phyloP scores from a whole-genome alignment of 2,888 invertebrate genomes.

The Baronia brevicornis region DNA sequence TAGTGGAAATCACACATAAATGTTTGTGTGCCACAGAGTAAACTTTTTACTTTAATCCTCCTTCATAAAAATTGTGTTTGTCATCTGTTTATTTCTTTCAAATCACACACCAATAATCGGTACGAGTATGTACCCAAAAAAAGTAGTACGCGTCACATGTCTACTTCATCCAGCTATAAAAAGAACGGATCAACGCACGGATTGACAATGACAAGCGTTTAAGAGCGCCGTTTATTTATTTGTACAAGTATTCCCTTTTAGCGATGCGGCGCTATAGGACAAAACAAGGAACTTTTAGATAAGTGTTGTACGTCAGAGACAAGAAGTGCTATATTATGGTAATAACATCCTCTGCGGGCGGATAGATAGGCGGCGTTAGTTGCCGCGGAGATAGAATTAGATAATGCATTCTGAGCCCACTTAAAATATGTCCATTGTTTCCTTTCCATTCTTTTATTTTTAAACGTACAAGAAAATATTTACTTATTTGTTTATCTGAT shows the following conservation, averaged over 20 bases:
- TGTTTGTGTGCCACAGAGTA: too few relatives aligned
- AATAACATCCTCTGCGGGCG: conserved; percentile 51
- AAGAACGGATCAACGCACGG: conserved; percentile 55
- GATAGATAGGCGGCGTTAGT: conserved; percentile 38
- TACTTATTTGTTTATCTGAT: too few relatives aligned
- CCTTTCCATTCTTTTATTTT: too few relatives aligned
- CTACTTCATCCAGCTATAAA: conserved; percentile 44
- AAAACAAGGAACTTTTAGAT: conserved; percentile 68
- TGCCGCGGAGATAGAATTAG: conserved; percentile 58
- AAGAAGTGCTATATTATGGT: conserved; percentile 51
- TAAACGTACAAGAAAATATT: too few relatives aligned
- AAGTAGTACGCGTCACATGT: conserved; percentile 15
- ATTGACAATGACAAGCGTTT: conserved; percentile 74
- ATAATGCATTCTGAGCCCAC: conserved; percentile 39
- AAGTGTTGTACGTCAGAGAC: conserved; percentile 50
- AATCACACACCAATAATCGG: not conserved
- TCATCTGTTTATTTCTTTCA: too few relatives aligned
- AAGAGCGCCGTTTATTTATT: conserved; percentile 67
- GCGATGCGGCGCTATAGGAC: conserved; percentile 49
- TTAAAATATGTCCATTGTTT: too few relatives aligned
- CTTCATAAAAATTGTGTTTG: too few relatives aligned
- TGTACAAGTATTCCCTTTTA: conserved; percentile 73
- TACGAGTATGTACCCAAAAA: conserved; percentile 1
- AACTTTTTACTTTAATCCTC: too few relatives aligned
- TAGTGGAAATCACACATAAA: too few relatives aligned